These are phyloP conservation scores for Cephus nigrinus DNA, from an alignment of 2,888 invertebrate genomes.

Conservation along the genomic window DNA sequence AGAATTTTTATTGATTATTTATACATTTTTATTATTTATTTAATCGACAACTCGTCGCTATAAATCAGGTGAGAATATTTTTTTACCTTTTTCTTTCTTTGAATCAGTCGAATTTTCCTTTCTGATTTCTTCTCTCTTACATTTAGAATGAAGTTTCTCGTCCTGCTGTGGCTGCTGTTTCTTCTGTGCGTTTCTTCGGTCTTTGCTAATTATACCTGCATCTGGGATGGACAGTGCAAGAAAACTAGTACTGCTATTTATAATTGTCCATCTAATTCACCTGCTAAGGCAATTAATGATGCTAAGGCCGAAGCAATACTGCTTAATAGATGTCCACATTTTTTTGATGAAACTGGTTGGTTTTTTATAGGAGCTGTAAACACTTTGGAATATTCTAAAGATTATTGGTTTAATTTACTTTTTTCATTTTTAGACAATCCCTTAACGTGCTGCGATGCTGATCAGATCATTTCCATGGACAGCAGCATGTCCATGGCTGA, in stretches of 20 bases:
- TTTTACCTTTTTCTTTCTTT: too few species aligned
- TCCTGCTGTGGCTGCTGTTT: constrained; percentile 19
- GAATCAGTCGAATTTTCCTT: not conserved
- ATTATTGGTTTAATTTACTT: not conserved
- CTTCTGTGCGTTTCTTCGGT: constrained; percentile 8
- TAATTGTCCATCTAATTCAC: constrained; percentile 64
- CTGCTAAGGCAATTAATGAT: constrained; percentile 59
- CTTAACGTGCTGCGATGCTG: constrained; percentile 72
- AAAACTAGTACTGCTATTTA: constrained; percentile 40
- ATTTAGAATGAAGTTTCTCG: constrained; percentile 26
- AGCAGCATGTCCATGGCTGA: constrained; percentile 73
- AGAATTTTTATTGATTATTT: too few species aligned
- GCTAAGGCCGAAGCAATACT: constrained; percentile 67
- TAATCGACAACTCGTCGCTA: too few species aligned
- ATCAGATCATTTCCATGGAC: constrained; percentile 70
- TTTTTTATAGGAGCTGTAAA: not conserved
- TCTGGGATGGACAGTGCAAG: constrained; percentile 73
- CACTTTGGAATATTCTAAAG: not conserved
- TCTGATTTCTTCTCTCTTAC: not conserved
- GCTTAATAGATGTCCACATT: constrained; percentile 72
- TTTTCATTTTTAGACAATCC: constrained; percentile 57
- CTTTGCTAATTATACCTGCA: constrained; percentile 60
- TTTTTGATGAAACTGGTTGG: constrained; percentile 59
- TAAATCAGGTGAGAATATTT: too few species aligned
- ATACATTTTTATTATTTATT: too few species aligned